Evolutionary conservation across 2,888 invertebrate genomes (phyloP), one percentile per base, ranked within the genome.

Genomic region (Tinea semifulvella): DNA sequence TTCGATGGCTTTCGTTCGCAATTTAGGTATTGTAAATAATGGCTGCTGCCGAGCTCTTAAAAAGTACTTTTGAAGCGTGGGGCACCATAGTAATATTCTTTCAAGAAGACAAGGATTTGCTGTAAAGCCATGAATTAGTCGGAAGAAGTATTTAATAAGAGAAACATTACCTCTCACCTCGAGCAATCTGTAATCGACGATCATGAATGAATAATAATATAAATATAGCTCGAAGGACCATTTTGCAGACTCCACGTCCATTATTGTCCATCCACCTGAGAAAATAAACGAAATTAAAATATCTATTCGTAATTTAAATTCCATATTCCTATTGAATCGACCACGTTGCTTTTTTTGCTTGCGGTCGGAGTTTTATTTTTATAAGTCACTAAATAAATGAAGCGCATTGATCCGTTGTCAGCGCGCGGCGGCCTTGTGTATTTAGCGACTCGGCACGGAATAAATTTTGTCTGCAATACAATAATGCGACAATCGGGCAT

Each of bases 301-400:
- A 50, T 49, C 46, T 50, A 38, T 47, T 28, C 10, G 26, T 20
- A 25, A 25, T 25, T 47, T 47, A 46, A 51, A 53, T 50, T 51
- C 49, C 50, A 28, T 25, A 48, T 44, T 43, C n/a, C 46, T 60
- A 58, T 57, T 58, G n/a, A n/a, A n/a, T n/a, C 52, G 54, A 50
- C 56, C 58, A 60, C 57, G 54, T 56, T 50, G 20, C 39, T 53
- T 57, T 55, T 52, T 43, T 46, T 46, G 20, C 19, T 40, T n/a
- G n/a, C n/a, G n/a, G 26, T 40, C 38, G 14, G 19, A n/a, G 11
- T 20, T 56, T 62, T 75, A 73, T 76, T 77, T 74, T 73, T 60
- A 61, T 73, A 75, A 68, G 71, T 66, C 63, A 68, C 68, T 68
- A 73, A 74, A 73, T 76, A 76, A 76, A 77, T 76, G 73, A 76